phyloP scores from a whole-genome alignment of 2,797 vertebrate genomes.

The Chloroceryle inda region DNA sequence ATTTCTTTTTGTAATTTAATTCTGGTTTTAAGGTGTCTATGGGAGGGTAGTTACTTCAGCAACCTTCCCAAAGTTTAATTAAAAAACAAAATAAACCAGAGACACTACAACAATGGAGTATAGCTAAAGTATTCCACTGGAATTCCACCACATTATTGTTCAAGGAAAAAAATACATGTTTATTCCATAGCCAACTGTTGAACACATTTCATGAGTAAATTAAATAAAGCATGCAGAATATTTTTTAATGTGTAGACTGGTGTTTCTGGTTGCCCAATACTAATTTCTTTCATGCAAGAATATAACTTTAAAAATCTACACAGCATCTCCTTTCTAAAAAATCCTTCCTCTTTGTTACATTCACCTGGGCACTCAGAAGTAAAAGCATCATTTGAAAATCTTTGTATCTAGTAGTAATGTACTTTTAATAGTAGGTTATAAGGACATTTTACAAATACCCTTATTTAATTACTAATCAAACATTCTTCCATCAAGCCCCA shows the following conservation, averaged over 20 bases:
- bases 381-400: not conserved
- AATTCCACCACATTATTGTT: not conserved
- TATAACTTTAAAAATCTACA: not conserved
- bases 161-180: not conserved
- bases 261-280: not conserved
- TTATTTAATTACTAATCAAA: not conserved
- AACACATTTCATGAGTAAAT: not conserved
- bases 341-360: not conserved
- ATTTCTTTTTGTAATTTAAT: not conserved
- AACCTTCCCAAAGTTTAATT: not conserved
- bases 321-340: not conserved
- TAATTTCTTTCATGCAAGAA: not conserved
- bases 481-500: not conserved
- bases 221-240: not conserved
- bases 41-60: not conserved
- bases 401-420: not conserved
- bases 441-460: not conserved
- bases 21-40: not conserved
- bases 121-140: not conserved
- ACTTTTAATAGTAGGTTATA: not conserved
- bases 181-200: not conserved
- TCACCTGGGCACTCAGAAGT: not conserved
- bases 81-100: not conserved
- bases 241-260: not conserved
- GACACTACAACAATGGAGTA: not conserved